Base-by-base conservation (phyloP, 1,140 invertebrate species). In the Ptiloglossa arizonensis region DNA sequence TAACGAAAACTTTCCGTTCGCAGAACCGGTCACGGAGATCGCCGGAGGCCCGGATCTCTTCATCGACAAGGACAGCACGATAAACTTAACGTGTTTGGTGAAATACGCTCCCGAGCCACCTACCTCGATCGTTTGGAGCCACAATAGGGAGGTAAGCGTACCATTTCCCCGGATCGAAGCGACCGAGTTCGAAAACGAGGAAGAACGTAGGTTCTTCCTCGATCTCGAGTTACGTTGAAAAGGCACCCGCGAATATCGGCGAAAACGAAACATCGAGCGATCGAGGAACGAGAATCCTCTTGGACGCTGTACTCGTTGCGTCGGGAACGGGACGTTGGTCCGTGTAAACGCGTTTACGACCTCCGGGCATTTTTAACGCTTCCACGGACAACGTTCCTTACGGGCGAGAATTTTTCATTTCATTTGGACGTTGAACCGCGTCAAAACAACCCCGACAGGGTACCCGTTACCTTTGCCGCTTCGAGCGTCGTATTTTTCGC, bases 71-170 rank as follows among this genome's bases (percentile, higher is more conserved):
- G 96, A 96, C 56, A 97, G 96, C 80, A 97, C 96, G 50, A 97
- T 98, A 90, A 98, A 97, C 93, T 91, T 98, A 62, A 97, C 97
- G 1, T 98, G 97, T 91, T 94, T 97, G 79, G 96, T 97, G 13
- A 94, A 94, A 85, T 96, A 96, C 86, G 95, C 96, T 24, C 96
- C 97, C 22, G 96, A 97, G 87, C 96, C 97, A 38, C 96, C 97
- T 2, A 94, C 94, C 35, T 93, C 95, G 46, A 96, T 97, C 86
- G 93, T 94, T 81, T 97, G 96, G 97, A 96, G 95, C 60, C 96
- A 97, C 88, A 96, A 97, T 91, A 94, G 94, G 75, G 94, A 96
- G 94, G 96, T 96, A 85, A 87, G 62, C 15, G 54, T 67, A 19
- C 6, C 5, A 27, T 29, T 22, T 24, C n/a, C 46, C 5, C 19